Percentiles rank a stretch among this genome's conserved stretches.
phyloP scores from a whole-genome alignment of 2,113 vertebrate genomes.

The Anser cygnoides region DNA sequence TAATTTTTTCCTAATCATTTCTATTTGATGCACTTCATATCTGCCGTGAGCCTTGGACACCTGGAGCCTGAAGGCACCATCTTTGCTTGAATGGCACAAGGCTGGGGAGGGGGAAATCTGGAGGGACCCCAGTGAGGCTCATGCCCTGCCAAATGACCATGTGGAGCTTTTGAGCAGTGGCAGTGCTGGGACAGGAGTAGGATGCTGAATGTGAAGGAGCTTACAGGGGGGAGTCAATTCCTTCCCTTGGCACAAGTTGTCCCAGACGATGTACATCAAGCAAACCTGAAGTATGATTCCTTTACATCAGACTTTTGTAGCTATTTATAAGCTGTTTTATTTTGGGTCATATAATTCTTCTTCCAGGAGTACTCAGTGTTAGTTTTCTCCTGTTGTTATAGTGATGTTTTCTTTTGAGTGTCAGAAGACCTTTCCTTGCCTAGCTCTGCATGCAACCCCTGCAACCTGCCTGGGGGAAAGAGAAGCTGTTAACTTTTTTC shows the following conservation, averaged over 20 bases:
- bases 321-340: conserved; percentile 58
- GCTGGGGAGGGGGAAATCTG: not conserved
- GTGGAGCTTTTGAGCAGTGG: fast-evolving
- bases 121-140: not conserved
- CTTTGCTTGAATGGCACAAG: not conserved
- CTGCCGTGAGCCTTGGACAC: not conserved
- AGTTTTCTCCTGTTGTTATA: conserved; percentile 27
- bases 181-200: not conserved
- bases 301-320: conserved; percentile 6
- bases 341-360: conserved; percentile 21
- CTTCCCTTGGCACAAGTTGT: not conserved
- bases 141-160: no score
- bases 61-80: not conserved
- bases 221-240: not conserved
- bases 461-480: not conserved
- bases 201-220: not conserved
- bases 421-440: conserved; percentile 35
- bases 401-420: conserved; percentile 21
- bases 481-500: not conserved
- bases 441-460: not conserved
- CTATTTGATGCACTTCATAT: not conserved
- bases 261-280: not conserved
- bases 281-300: not conserved
- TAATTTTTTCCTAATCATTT: not conserved
- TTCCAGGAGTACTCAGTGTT: not conserved